These are phyloP conservation scores for Uromys caudimaculatus DNA, from an alignment of 2,797 vertebrate genomes.

Conservation along the genomic window DNA sequence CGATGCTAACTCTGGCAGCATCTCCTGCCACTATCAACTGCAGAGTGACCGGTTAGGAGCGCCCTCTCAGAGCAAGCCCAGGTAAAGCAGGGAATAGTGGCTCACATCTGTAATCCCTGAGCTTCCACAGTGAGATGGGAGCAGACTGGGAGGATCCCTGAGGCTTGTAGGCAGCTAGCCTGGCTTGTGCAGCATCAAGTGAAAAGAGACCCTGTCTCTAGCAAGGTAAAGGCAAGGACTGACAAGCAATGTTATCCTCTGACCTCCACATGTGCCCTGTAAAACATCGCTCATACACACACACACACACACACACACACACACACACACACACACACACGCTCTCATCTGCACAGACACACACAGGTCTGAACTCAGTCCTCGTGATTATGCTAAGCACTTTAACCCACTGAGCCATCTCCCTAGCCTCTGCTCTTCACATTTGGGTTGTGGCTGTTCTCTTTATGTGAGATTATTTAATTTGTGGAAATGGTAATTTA, in stretches of 20 bases:
- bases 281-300: neutral
- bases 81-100: neutral
- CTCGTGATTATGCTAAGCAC: neutral
- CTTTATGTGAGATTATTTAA: neutral
- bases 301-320: neutral
- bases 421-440: neutral
- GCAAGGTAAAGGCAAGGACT: neutral
- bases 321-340: neutral
- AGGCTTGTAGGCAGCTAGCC: neutral
- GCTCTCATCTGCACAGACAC: neutral
- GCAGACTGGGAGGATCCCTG: neutral
- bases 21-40: neutral
- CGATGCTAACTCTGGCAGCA: neutral
- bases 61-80: neutral
- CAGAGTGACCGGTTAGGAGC: neutral
- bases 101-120: neutral
- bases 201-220: neutral
- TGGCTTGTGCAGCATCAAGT: neutral
- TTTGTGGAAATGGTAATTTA: neutral
- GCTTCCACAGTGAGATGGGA: neutral
- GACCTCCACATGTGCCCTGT: neutral
- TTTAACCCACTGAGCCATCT: neutral
- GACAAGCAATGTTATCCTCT: neutral
- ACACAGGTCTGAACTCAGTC: neutral
- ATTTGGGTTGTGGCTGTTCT: neutral